phyloP scores from a whole-genome alignment of 1,140 invertebrate species.

The Brachionus rubens region DNA sequence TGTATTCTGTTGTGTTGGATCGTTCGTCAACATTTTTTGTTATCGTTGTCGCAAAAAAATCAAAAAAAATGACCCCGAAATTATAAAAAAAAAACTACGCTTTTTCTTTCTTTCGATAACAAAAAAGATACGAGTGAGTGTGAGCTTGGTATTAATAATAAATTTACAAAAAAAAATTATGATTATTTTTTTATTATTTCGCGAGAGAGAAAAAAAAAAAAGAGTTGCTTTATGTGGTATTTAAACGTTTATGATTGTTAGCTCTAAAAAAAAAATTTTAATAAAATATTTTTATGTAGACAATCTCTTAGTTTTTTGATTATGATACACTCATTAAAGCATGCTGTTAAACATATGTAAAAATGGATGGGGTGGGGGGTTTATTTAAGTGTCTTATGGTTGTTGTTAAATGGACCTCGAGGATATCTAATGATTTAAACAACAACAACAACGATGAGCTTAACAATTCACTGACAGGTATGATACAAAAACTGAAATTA shows the following conservation, averaged over 20 bases:
- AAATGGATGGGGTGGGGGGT: no score
- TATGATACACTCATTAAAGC: not conserved
- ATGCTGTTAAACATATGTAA: no score
- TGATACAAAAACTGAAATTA: no score
- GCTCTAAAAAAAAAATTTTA: conserved; percentile 12
- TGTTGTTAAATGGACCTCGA: no score
- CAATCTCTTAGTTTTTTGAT: not conserved
- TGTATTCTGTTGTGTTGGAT: not conserved
- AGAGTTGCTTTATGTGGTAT: not conserved
- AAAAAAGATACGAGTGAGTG: not conserved
- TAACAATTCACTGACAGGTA: no score
- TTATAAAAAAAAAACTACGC: not conserved
- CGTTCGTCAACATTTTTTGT: not conserved
- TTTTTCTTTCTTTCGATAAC: not conserved
- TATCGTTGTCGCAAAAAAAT: not conserved
- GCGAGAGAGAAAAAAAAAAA: not conserved
- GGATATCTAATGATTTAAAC: no score
- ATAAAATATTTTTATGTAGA: conserved; percentile 4
- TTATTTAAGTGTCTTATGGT: no score
- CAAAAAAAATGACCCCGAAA: no score
- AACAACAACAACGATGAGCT: no score
- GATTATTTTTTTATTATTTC: no score
- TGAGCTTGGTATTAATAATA: not conserved
- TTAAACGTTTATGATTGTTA: not conserved
- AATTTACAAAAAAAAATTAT: not conserved